Conservation (phyloP, 92 coral and sea anemone genomes). For the Chrysogorgia sp. region DNA sequence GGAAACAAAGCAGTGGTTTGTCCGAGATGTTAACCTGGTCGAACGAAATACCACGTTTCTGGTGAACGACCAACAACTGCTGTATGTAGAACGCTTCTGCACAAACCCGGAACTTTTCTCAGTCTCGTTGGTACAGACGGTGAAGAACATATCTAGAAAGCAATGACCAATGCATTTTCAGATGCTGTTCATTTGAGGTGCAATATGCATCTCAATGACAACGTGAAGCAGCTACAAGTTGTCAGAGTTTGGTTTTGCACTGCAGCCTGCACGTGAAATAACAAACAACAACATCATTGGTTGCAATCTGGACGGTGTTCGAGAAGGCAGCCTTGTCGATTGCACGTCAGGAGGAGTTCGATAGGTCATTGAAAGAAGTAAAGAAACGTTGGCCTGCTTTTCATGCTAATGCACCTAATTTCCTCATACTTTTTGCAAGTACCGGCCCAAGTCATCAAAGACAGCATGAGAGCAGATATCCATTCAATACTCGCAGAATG, state of each 20-base stretch:
- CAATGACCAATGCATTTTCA: slow-evolving; percentile 36
- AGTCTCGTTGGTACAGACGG: slow-evolving; percentile 48
- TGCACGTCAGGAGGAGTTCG: slow-evolving; percentile 10
- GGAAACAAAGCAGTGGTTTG: slow-evolving; percentile 12
- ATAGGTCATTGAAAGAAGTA: background rate
- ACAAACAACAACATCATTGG: slow-evolving; percentile 6
- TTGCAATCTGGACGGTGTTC: background rate
- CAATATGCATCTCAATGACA: slow-evolving; percentile 51
- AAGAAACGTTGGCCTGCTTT: background rate
- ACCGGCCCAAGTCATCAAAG: background rate
- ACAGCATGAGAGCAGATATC: slow-evolving; percentile 17
- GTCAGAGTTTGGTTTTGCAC: background rate
- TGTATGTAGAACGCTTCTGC: slow-evolving; percentile 45
- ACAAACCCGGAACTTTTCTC: slow-evolving; percentile 31
- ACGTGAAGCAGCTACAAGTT: slow-evolving; percentile 22
- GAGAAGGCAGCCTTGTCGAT: slow-evolving; percentile 23
- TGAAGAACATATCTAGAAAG: slow-evolving; percentile 44
- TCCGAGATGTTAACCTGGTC: slow-evolving; percentile 29
- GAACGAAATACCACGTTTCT: slow-evolving; percentile 17
- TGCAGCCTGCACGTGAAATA: background rate
- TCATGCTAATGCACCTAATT: background rate
- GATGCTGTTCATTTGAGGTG: slow-evolving; percentile 53
- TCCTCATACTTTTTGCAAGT: slow-evolving; percentile 11
- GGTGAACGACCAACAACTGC: slow-evolving; percentile 39
- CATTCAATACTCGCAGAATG: slow-evolving; percentile 34